Evolutionary conservation across 2,113 vertebrate genomes (phyloP).

Genomic region (Panthera uncia): DNA sequence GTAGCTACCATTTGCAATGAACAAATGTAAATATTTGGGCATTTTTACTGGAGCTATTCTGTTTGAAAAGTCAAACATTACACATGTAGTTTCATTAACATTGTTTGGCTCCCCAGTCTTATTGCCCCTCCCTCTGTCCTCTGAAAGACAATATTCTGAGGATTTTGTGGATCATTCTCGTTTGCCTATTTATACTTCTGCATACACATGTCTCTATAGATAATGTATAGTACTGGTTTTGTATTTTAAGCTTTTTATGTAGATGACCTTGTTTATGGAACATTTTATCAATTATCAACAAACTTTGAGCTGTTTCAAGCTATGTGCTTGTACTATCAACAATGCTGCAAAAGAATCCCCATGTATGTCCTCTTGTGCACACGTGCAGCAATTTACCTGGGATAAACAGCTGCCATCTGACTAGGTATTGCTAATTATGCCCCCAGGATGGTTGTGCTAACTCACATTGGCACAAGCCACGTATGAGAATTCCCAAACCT

Average conservation of each 20-base stretch:
- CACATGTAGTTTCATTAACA: background rate
- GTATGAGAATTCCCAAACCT: background rate
- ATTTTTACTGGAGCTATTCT: background rate
- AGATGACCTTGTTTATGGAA: background rate
- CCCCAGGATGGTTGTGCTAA: background rate
- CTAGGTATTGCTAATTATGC: accelerated
- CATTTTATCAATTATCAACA: background rate
- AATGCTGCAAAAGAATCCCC: background rate
- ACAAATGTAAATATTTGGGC: background rate
- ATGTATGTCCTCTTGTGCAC: accelerated
- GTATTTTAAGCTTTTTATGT: background rate
- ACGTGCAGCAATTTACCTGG: too few relatives aligned
- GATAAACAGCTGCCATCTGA: background rate
- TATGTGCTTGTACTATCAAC: background rate
- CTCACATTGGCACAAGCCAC: background rate
- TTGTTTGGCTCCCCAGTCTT: too few relatives aligned
- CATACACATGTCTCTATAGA: background rate
- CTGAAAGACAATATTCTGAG: background rate
- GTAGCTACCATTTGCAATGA: background rate
- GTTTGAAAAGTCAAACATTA: background rate
- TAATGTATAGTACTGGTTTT: background rate
- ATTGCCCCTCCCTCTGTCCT: background rate
- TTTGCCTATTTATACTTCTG: background rate
- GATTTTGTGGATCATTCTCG: background rate
- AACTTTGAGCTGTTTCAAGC: background rate